Evolutionary conservation across 2,113 vertebrate genomes (phyloP), one percentile per base, ranked within the genome.

Genomic region (Cavia porcellus): DNA sequence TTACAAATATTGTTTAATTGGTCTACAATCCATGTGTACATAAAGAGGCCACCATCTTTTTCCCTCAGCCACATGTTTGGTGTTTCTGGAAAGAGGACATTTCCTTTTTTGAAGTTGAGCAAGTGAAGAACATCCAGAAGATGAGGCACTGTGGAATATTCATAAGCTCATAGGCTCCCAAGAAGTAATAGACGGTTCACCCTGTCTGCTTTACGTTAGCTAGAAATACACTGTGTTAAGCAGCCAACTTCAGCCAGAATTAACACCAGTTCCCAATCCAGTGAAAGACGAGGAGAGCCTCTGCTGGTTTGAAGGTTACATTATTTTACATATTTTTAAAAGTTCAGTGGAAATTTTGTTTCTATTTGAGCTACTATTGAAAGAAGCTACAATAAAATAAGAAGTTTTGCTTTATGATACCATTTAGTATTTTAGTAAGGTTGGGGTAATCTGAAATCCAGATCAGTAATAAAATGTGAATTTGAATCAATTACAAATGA

Each of bases 381-480:
- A 66, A 88, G 59, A 87, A 80, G 66, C 86, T 59, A 75, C 80
- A 77, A 77, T 20, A 75, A 75, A 75, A 72, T 30, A 89, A 83
- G 52, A 62, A 55, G 13, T 28, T 89, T 20, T 93, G 47, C 59
- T 30, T 74, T 22, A 12, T 0, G 45, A 52, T 10, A 75, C 47
- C 86, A 42, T n/a, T 92, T 45, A 64, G 45, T 68, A 24, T 64
- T 62, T 64, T 68, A 79, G 66, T n/a, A 24, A 95, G 87, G 66
- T 50, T 75, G 45, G 1, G 47, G 62, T 66, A 35, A 79, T 52
- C 61, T 85, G 83, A 91, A 80, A 84, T n/a, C 81, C 62, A 70
- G 50, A 82, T 52, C 22, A 14, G 19, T 70, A 38, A 77, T 66
- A 89, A 42, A 75, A 61, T 42, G 32, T 75, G 55, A 42, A 90